Percentiles rank a stretch among this genome's conserved stretches.
These are phyloP conservation scores for Homarus gammarus DNA, from an alignment of 2,888 invertebrate genomes.

Conservation along the genomic window DNA sequence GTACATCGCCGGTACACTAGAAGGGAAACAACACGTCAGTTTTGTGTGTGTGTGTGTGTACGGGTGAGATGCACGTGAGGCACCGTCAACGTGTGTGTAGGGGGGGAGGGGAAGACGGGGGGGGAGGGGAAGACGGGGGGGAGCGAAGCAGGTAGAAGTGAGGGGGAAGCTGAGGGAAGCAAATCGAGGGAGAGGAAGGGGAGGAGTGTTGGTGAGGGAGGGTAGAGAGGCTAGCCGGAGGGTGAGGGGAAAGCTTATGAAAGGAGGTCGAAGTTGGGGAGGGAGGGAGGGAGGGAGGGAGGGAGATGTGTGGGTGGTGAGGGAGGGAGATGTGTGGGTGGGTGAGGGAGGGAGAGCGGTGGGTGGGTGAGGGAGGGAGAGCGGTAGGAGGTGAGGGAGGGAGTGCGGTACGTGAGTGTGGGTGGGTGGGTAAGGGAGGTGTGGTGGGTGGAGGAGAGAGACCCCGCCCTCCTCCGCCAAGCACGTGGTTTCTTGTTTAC, in stretches of 20 bases:
- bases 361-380: not conserved
- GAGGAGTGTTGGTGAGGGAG: too few species aligned
- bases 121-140: too few species aligned
- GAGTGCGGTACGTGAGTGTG: not conserved
- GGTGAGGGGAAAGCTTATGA: not conserved
- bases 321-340: constrained; percentile 1
- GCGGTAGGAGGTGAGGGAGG: not conserved
- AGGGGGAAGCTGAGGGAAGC: too few species aligned
- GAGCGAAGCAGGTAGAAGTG: too few species aligned
- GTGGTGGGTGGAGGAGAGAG: constrained; percentile 8
- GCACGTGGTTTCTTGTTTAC: not conserved
- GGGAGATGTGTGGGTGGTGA: not conserved
- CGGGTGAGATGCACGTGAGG: too few species aligned
- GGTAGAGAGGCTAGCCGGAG: constrained; percentile 3
- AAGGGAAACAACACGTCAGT: too few species aligned
- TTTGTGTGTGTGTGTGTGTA: too few species aligned
- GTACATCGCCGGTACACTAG: too few species aligned
- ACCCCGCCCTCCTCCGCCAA: too few species aligned
- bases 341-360: not conserved
- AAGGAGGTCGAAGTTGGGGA: not conserved
- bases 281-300: not conserved
- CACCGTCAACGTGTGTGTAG: too few species aligned
- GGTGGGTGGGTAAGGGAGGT: not conserved
- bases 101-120: too few species aligned
- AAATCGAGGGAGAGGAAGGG: too few species aligned